Evolutionary conservation across 2,888 invertebrate genomes (phyloP).

Genomic region (Tipula confusa): DNA sequence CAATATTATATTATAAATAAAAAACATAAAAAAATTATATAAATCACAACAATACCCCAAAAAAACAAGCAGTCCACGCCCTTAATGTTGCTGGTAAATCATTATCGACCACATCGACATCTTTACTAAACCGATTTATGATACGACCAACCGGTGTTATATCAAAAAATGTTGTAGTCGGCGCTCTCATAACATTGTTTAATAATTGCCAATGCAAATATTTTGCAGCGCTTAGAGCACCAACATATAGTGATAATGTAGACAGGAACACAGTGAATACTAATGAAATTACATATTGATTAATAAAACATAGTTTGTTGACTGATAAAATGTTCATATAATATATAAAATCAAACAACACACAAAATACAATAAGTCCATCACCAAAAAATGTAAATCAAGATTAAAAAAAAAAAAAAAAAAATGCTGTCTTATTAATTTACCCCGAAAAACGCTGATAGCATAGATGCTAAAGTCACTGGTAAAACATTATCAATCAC

Average conservation of each 20-base stretch:
- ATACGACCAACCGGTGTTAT: constrained; percentile 64
- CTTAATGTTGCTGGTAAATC: constrained; percentile 55
- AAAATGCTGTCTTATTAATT: constrained; percentile 35
- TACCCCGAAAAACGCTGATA: constrained; percentile 52
- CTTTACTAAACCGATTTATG: constrained; percentile 64
- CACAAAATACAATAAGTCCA: not conserved
- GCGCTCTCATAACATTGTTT: constrained; percentile 56
- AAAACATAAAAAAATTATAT: not conserved
- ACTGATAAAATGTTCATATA: constrained; percentile 28
- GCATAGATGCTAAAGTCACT: constrained; percentile 43
- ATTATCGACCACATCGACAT: constrained; percentile 62
- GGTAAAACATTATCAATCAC: constrained; percentile 56
- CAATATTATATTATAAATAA: not conserved
- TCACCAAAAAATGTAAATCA: constrained; percentile 30
- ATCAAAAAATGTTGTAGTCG: constrained; percentile 65
- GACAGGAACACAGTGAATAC: constrained; percentile 54
- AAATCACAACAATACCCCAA: constrained; percentile 43
- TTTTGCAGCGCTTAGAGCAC: constrained; percentile 57
- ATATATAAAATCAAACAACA: constrained; percentile 32
- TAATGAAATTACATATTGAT: constrained; percentile 38
- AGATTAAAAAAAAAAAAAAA: not conserved
- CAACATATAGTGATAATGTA: constrained; percentile 56
- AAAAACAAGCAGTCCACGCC: constrained; percentile 49
- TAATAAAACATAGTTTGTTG: constrained; percentile 32
- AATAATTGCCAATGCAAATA: constrained; percentile 58